Evolutionary conservation across 2,888 invertebrate genomes (phyloP), one percentile per base, ranked within the genome.

Genomic region (Laspeyria flexula): DNA sequence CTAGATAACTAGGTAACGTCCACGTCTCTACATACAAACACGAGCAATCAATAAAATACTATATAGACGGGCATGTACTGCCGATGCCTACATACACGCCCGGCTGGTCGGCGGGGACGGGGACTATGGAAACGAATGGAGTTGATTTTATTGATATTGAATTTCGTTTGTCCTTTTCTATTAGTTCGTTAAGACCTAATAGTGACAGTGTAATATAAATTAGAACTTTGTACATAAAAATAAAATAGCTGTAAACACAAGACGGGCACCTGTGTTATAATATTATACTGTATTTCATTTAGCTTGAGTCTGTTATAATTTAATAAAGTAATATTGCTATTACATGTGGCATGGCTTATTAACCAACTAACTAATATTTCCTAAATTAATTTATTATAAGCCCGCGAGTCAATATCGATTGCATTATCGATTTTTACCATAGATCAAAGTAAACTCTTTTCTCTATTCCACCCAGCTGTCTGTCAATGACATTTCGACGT

Each of bases 391-490:
- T 2, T 21, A 21, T 21, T 21, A 2, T 2, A 21, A 3, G 21
- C 21, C 3, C 5, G 5, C 5, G 21, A 21, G 3, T 31, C 7
- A 30, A 38, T 67, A 83, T 85, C 79, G 83, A 85, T 86, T 79
- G 58, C 46, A 43, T 37, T 72, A 89, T 88, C 83, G 89, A 90
- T 87, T 83, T 56, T 64, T 51, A 71, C 85, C 85, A 84, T 88
- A 88, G 86, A 88, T 87, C 86, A 65, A 59, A 48, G 70, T 52
- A 59, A 65, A 60, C 72, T 61, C 66, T 67, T 66, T 81, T 83
- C 78, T 90, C 88, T 89, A 83, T 88, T 79, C 75, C 63, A 69
- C 81, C 79, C 89, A 90, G 88, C 90, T 89, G 90, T 88, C 89
- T 89, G 90, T 88, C 89, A 86, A 76, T 89, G 90, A 90, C 90